A percentile compares a stretch with the other conserved stretches of the same genome.
These are phyloP conservation scores for Chiridota heheva DNA, from an alignment of 35 echinoderm and acorn worm genomes.

Conservation along the genomic window DNA sequence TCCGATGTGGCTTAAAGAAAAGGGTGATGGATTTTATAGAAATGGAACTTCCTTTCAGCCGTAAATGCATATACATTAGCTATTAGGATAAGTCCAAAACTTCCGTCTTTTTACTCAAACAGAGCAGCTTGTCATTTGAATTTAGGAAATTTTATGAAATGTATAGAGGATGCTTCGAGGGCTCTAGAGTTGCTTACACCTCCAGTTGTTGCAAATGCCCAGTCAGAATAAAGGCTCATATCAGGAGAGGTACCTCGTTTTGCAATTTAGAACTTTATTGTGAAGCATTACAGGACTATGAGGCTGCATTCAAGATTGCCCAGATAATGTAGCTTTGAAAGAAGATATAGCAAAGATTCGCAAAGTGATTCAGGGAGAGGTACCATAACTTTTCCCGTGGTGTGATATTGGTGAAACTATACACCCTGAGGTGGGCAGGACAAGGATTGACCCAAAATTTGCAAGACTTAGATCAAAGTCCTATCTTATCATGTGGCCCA, in stretches of 20 bases:
- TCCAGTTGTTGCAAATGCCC: constrained; percentile 87
- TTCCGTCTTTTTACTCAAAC: constrained; percentile 80
- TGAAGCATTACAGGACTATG: constrained; percentile 97
- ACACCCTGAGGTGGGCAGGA: too few relatives aligned
- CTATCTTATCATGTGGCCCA: too few relatives aligned
- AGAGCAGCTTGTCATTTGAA: constrained; percentile 91
- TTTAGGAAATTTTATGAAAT: constrained; percentile 93
- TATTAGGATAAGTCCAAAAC: constrained; percentile 65
- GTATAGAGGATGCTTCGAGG: constrained; percentile 93
- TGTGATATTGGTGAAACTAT: too few relatives aligned
- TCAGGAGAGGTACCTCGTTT: constrained; percentile 88
- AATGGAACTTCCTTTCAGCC: constrained; percentile 81
- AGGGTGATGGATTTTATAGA: constrained; percentile 90
- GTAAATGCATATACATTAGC: constrained; percentile 97
- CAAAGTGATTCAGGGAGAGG: constrained; percentile 72
- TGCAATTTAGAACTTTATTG: constrained; percentile 94
- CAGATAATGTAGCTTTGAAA: constrained; percentile 57
- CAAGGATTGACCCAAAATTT: too few relatives aligned
- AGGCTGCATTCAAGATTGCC: constrained; percentile 93
- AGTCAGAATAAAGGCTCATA: constrained; percentile 73
- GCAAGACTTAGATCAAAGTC: too few relatives aligned
- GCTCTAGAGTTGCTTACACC: constrained; percentile 89
- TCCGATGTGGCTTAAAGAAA: constrained; percentile 91
- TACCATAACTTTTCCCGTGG: too few relatives aligned
- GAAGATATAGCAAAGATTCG: constrained; percentile 84